Evolutionary conservation across 1,140 invertebrate species (phyloP), one percentile per base, ranked within the genome.

Genomic region (Drosophila lacertosa): DNA sequence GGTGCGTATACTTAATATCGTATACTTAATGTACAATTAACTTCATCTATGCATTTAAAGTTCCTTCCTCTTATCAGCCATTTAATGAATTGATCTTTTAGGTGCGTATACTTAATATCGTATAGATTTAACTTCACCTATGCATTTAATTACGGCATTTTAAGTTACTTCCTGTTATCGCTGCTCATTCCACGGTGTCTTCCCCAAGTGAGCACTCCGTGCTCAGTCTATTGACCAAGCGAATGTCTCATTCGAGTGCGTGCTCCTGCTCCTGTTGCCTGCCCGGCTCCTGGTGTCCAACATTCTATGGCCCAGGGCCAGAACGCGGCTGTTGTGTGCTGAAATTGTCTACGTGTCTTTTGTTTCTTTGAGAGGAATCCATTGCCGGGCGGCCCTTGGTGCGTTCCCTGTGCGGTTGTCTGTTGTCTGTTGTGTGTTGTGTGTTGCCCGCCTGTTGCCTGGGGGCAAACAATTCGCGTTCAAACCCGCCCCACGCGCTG

Each of bases 321-420:
- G 24, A 42, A 5, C 42, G 37, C 29, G 48, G 45, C 18, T 55
- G 53, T 67, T 80, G 64, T 80, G 64, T 62, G 29, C 40, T 47
- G 60, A 54, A 67, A 82, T 74, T 77, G 79, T 70, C 74, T 74
- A 77, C 81, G 81, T 77, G 77, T 50, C 73, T 72, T 77, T 86
- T 73, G 80, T 84, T 77, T 71, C 40, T 32, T 42, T 42, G 35
- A 54, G 48, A 18, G 18, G 20, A 20, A 42, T 15, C 22, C n/a
- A n/a, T n/a, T n/a, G 6, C 20, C 20, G 24, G 6, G 18, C 16
- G 16, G 50, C 22, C 24, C 22, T 11, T 22, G 32, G 35, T 65
- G 20, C 39, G 13, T 51, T 18, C 57, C 57, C 18, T 33, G 67
- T 53, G 50, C n/a, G 16, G 4, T 26, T 15, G 18, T 11, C 16